Evolutionary conservation across 1,140 invertebrate species (phyloP).

Genomic region (Ceratosolen fusciceps): DNA sequence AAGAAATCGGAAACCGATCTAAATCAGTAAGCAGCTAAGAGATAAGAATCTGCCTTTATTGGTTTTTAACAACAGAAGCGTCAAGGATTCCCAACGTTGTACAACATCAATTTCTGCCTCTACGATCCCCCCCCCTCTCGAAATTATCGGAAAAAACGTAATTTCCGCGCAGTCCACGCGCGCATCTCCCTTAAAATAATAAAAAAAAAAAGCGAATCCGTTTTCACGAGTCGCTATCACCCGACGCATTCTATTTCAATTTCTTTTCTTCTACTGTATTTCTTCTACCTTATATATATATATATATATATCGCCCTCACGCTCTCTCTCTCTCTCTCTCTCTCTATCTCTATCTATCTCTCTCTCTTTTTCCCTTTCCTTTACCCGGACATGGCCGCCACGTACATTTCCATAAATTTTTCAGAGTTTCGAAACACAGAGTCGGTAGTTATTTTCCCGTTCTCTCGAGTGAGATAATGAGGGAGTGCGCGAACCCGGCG

Average conservation of each 20-base stretch:
- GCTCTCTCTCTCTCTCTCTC: not conserved
- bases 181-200: not conserved
- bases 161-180: slow-evolving; percentile 17
- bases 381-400: not conserved
- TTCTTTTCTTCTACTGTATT: not conserved
- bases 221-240: not conserved
- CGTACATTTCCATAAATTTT: not conserved
- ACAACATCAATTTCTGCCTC: not conserved
- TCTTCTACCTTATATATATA: no score
- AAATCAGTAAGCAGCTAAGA: no score
- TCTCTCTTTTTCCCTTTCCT: not conserved
- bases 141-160: slow-evolving; percentile 39
- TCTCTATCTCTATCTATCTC: not conserved
- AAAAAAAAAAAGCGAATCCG: not conserved
- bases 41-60: no score
- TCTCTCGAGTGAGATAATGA: not conserved
- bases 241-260: slow-evolving; percentile 4
- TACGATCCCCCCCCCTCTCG: not conserved
- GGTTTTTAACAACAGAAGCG: not conserved
- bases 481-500: not conserved
- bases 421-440: not conserved
- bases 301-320: not conserved
- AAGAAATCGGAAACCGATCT: no score
- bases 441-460: not conserved
- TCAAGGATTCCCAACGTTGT: not conserved